Evolutionary conservation across 2,113 vertebrate species (phyloP).

Genomic region (Lophura nycthemera): DNA sequence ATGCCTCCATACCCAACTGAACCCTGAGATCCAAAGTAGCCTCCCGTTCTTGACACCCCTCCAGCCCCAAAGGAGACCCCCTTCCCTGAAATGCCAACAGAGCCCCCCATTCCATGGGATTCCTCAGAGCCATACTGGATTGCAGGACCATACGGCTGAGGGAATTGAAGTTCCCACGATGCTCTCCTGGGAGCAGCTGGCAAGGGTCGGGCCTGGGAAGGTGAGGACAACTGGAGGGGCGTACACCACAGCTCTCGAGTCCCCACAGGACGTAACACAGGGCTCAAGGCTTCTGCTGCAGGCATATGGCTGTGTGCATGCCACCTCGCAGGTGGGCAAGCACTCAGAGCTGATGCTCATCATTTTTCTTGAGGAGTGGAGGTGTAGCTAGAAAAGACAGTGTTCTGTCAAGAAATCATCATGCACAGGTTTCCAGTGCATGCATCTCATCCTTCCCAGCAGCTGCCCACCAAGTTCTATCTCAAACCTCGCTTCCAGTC

Average conservation of each 20-base stretch:
- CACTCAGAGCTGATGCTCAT: neutral
- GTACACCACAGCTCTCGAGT: neutral
- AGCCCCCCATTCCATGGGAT: accelerated
- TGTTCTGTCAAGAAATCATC: accelerated
- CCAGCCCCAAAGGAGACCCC: neutral
- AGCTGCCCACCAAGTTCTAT: neutral
- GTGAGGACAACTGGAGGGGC: neutral
- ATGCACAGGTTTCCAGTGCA: neutral
- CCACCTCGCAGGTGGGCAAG: neutral
- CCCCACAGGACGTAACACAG: neutral
- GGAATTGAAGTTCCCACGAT: neutral
- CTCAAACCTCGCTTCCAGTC: neutral
- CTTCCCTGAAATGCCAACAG: neutral
- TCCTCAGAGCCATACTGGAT: neutral
- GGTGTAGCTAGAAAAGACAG: neutral
- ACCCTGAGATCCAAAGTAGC: neutral
- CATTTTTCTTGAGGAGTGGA: neutral
- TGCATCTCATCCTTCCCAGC: neutral
- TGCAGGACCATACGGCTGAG: accelerated
- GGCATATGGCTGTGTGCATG: neutral
- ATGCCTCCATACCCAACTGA: neutral
- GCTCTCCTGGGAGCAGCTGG: constrained; percentile 36
- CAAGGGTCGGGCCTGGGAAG: neutral
- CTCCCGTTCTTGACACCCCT: neutral
- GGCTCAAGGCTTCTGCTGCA: constrained; percentile 27